phyloP scores from a whole-genome alignment of 2,888 invertebrate genomes.

The Chorisops tibialis region DNA sequence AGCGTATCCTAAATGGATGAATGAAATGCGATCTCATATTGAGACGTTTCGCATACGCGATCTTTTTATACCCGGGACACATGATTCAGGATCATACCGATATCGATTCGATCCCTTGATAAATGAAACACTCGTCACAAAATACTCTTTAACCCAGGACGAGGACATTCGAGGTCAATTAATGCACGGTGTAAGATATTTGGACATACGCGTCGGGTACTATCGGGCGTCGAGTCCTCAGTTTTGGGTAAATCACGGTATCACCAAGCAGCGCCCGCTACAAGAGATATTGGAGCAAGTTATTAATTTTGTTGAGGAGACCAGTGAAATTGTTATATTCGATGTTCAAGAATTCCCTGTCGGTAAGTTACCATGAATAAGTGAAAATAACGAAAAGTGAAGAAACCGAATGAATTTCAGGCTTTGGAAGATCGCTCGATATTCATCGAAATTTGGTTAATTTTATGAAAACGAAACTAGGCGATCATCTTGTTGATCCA shows the following conservation, averaged over 20 bases:
- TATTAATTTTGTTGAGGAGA: constrained; percentile 56
- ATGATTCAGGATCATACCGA: constrained; percentile 63
- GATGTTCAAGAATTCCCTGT: constrained; percentile 62
- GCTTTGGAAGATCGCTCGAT: constrained; percentile 38
- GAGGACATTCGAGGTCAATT: constrained; percentile 59
- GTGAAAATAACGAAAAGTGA: constrained; percentile 13
- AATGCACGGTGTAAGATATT: constrained; percentile 59
- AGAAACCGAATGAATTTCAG: constrained; percentile 2
- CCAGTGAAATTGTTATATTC: constrained; percentile 59
- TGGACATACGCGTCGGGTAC: constrained; percentile 60
- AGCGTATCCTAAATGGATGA: constrained; percentile 61
- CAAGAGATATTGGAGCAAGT: constrained; percentile 55
- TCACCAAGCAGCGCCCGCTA: constrained; percentile 54
- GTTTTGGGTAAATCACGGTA: constrained; percentile 60
- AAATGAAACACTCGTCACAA: constrained; percentile 51
- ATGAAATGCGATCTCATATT: constrained; percentile 51
- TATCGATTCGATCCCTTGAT: constrained; percentile 46
- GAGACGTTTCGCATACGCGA: constrained; percentile 54
- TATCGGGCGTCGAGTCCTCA: constrained; percentile 47
- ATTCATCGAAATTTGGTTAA: constrained; percentile 57
- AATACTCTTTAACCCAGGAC: constrained; percentile 57
- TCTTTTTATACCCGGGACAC: constrained; percentile 67
- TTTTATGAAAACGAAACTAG: constrained; percentile 56
- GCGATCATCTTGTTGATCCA: constrained; percentile 55
- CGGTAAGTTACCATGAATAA: constrained; percentile 45